These are phyloP conservation scores for Nasonia vitripennis DNA, from an alignment of 1,140 invertebrate genomes.

Conservation along the genomic window DNA sequence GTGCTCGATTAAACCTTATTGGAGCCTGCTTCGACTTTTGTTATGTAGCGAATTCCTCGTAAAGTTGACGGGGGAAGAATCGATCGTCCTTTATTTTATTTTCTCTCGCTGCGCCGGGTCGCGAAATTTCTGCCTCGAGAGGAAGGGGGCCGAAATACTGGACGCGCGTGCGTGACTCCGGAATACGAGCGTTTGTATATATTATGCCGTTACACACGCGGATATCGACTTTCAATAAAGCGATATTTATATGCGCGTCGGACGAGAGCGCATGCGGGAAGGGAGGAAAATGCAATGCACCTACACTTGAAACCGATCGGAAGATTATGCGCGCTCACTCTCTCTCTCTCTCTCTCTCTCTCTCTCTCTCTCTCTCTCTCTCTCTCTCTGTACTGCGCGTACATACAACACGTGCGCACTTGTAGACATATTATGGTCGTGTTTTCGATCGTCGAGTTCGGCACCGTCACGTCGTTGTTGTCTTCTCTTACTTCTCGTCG, in stretches of 20 bases:
- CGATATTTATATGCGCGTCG: too few relatives aligned
- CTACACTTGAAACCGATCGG: too few relatives aligned
- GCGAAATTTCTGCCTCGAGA: background rate
- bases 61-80: background rate
- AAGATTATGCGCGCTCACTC: too few relatives aligned
- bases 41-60: conserved; percentile 30
- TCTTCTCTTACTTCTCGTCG: background rate
- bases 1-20: conserved; percentile 24
- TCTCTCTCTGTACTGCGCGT: too few relatives aligned
- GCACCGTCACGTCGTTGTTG: background rate
- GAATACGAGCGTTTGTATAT: too few relatives aligned
- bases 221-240: too few relatives aligned
- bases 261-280: background rate
- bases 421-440: background rate
- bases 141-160: background rate
- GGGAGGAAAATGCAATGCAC: background rate
- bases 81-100: background rate
- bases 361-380: too few relatives aligned
- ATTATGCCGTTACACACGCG: too few relatives aligned
- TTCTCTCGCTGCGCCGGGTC: background rate
- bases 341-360: too few relatives aligned
- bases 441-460: background rate
- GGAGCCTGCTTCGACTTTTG: background rate
- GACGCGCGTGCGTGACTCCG: too few relatives aligned
- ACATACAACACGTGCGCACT: too few relatives aligned